phyloP scores from a whole-genome alignment of 2,888 invertebrate genomes.

The Ctena decussata region DNA sequence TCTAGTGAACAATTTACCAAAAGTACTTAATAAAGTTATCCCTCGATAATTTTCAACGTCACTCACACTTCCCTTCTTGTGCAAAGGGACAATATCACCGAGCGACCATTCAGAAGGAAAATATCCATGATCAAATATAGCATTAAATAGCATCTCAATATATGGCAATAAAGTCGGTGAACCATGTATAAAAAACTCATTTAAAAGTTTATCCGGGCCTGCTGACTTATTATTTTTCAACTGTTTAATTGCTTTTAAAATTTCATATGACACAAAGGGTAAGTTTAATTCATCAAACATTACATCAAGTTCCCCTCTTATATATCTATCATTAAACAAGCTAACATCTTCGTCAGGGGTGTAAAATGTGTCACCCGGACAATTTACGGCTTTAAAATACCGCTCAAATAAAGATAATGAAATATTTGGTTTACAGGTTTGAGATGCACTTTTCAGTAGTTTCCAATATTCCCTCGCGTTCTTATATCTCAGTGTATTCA shows the following conservation, averaged over 20 bases:
- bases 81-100: slow-evolving; percentile 16
- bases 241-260: slow-evolving; percentile 11
- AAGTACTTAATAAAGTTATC: slow-evolving; percentile 18
- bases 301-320: background rate
- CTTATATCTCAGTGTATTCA: background rate
- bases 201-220: slow-evolving; percentile 4
- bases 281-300: background rate
- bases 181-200: slow-evolving; percentile 27
- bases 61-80: slow-evolving; percentile 11
- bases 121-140: background rate
- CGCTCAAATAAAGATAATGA: background rate
- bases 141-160: slow-evolving; percentile 2
- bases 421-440: background rate
- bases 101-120: slow-evolving; percentile 13
- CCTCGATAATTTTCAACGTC: slow-evolving; percentile 16
- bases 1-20: slow-evolving; percentile 14
- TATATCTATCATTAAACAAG: background rate
- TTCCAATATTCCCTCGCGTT: background rate
- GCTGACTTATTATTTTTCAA: background rate
- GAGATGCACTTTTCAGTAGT: background rate
- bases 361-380: background rate
- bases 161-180: background rate
- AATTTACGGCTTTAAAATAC: background rate
- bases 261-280: background rate
- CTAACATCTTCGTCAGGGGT: background rate